A percentile compares a stretch with the other conserved stretches of the same genome.
Conservation (phyloP, 2,797 vertebrate genomes). For the Taeniopygia guttata region DNA sequence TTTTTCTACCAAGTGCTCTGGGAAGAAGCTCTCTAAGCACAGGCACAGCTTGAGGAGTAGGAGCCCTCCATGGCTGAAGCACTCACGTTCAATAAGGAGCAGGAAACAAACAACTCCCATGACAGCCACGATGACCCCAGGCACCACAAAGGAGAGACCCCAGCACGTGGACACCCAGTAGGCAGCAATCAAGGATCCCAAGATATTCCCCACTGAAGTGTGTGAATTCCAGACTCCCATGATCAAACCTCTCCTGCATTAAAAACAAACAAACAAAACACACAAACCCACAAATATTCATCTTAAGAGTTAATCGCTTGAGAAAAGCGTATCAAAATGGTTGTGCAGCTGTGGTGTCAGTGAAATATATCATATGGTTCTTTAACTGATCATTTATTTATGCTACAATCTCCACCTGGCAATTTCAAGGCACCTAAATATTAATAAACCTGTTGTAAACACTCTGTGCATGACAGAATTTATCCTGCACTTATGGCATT, state of each 20-base stretch:
- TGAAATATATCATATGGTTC: background rate
- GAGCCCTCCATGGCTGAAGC: background rate
- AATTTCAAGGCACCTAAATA: background rate
- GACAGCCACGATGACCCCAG: slow-evolving; percentile 72
- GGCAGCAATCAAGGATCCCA: slow-evolving; percentile 81
- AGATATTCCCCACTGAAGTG: slow-evolving; percentile 81
- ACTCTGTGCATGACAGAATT: background rate
- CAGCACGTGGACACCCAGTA: slow-evolving; percentile 81
- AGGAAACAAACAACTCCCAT: slow-evolving; percentile 81
- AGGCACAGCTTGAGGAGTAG: background rate
- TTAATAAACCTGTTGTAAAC: background rate
- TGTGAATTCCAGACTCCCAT: slow-evolving; percentile 85
- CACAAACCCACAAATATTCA: background rate
- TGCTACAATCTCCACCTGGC: background rate
- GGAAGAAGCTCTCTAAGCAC: background rate
- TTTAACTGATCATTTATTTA: background rate
- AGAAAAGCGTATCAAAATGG: background rate
- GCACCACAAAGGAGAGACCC: slow-evolving; percentile 81
- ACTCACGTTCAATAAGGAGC: slow-evolving; percentile 82
- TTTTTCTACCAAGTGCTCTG: background rate
- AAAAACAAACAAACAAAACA: background rate
- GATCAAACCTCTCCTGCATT: slow-evolving; percentile 78
- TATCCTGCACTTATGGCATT: background rate
- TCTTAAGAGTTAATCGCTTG: background rate
- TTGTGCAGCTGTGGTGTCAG: background rate